Conservation (phyloP, 2,113 vertebrate species). For the Paramisgurnus dabryanus region DNA sequence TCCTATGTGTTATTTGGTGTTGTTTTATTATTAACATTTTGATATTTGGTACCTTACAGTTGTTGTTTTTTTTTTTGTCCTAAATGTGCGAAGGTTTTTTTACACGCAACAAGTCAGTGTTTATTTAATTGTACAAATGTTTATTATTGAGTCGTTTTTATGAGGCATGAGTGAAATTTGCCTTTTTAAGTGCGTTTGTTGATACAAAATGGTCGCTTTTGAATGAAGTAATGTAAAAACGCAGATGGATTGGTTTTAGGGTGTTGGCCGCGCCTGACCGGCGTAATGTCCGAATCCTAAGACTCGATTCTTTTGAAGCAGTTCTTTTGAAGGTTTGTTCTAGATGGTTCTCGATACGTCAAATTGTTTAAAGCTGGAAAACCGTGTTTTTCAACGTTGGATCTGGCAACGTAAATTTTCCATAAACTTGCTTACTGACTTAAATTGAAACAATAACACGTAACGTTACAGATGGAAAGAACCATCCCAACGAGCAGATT, state of each 20-base stretch:
- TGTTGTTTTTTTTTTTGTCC: no score
- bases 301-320: slow-evolving; percentile 4
- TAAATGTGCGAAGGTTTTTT: background rate
- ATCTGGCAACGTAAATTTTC: no score
- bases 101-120: background rate
- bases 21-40: background rate
- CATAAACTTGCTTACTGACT: no score
- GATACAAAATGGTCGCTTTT: background rate
- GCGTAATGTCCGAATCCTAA: background rate
- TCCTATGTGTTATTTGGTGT: background rate
- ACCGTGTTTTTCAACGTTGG: no score
- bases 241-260: slow-evolving; percentile 40
- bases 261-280: slow-evolving; percentile 49
- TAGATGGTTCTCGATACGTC: background rate
- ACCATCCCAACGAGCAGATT: background rate
- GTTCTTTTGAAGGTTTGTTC: background rate
- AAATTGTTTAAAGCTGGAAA: background rate
- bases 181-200: background rate
- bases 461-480: background rate
- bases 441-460: no score
- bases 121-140: background rate
- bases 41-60: no score
- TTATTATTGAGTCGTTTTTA: no score
- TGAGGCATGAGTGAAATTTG: no score
- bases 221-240: slow-evolving; percentile 39